These are phyloP conservation scores for Sapayoa aenigma DNA, from an alignment of 2,113 vertebrate species.

Conservation along the genomic window DNA sequence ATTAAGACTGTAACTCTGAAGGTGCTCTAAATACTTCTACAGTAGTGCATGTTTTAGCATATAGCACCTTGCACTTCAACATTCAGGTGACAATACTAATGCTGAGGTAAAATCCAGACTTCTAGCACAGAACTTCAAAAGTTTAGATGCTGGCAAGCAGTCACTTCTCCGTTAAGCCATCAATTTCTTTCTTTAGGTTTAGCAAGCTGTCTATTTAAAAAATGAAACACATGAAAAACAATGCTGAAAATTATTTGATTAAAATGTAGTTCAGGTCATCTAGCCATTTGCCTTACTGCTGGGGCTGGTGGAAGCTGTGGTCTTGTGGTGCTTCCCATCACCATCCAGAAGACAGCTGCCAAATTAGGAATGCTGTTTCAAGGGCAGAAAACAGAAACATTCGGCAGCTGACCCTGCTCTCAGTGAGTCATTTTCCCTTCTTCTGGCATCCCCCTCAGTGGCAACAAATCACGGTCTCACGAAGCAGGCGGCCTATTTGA, in stretches of 20 bases:
- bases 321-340: neutral
- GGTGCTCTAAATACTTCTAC: neutral
- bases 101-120: neutral
- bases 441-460: neutral
- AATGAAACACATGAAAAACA: neutral
- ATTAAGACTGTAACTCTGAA: neutral
- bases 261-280: neutral
- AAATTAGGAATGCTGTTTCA: neutral
- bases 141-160: neutral
- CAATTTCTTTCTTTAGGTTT: neutral
- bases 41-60: neutral
- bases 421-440: neutral
- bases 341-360: neutral
- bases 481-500: neutral
- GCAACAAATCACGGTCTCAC: neutral
- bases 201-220: neutral
- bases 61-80: neutral
- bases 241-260: neutral
- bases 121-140: neutral
- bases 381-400: neutral
- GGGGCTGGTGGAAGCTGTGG: neutral
- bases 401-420: neutral
- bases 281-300: neutral
- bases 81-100: neutral
- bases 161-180: neutral